Percentiles rank a stretch among this genome's conserved stretches.
phyloP scores from a whole-genome alignment of 2,113 vertebrate species.

The Apus apus region DNA sequence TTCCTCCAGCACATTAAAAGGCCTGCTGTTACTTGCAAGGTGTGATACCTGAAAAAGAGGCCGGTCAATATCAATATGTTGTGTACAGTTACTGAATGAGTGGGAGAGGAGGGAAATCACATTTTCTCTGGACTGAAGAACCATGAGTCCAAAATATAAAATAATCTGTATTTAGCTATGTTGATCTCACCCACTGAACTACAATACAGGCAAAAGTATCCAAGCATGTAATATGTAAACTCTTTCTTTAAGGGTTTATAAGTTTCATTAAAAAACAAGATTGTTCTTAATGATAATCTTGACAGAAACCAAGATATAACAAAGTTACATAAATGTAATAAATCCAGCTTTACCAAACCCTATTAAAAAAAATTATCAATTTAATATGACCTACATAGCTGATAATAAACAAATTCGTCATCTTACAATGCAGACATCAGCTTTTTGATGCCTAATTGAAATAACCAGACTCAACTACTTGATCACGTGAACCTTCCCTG shows the following conservation, averaged over 20 bases:
- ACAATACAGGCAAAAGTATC: background rate
- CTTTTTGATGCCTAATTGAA: background rate
- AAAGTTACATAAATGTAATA: background rate
- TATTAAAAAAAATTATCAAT: background rate
- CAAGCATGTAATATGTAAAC: background rate
- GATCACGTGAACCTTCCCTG: background rate
- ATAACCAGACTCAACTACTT: background rate
- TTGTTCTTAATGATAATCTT: background rate
- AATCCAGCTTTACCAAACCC: background rate
- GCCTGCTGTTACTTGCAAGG: background rate
- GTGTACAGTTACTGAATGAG: background rate
- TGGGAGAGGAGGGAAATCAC: background rate
- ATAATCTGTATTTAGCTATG: background rate
- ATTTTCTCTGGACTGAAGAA: background rate
- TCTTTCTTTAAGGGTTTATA: background rate
- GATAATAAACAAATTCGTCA: background rate
- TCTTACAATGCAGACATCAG: background rate
- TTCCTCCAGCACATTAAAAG: background rate
- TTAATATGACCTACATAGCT: background rate
- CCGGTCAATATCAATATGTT: background rate
- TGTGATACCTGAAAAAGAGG: background rate
- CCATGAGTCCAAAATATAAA: background rate
- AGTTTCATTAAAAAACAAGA: background rate
- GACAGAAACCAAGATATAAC: background rate
- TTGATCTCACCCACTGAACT: background rate